Evolutionary conservation across 64 coral and sea anemone species (phyloP).

Genomic region (Montipora efflorescens): DNA sequence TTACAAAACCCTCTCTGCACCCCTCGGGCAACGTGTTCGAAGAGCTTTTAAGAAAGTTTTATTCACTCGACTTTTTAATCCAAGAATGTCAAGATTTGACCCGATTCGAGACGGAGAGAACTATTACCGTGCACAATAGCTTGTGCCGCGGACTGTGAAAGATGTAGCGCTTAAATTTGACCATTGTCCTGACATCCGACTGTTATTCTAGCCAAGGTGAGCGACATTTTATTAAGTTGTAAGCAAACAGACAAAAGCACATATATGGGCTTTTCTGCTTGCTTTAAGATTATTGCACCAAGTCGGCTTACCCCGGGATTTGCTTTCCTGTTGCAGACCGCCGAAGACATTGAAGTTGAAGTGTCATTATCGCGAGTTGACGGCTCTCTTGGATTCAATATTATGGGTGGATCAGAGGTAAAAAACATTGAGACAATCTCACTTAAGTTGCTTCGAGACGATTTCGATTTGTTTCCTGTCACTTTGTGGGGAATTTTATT

Average conservation of each 20-base stretch:
- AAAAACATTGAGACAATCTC: background rate
- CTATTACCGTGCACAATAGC: conserved; percentile 27
- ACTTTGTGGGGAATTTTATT: conserved; percentile 69
- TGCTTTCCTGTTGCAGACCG: conserved; percentile 69
- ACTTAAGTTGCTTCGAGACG: conserved; percentile 47
- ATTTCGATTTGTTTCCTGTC: conserved; percentile 30
- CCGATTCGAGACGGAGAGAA: background rate
- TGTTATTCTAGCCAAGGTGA: conserved; percentile 83
- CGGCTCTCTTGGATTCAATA: conserved; percentile 91
- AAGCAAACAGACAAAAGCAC: conserved; percentile 83
- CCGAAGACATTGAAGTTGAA: conserved; percentile 86
- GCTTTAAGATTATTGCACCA: conserved; percentile 76
- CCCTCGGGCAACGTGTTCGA: conserved; percentile 48
- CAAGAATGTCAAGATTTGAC: conserved; percentile 32
- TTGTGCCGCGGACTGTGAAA: conserved; percentile 78
- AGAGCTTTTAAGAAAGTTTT: background rate
- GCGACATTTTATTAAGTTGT: conserved; percentile 89
- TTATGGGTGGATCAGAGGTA: conserved; percentile 95
- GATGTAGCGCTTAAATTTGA: conserved; percentile 53
- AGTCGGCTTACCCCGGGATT: conserved; percentile 66
- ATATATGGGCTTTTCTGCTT: conserved; percentile 72
- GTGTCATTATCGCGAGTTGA: conserved; percentile 75
- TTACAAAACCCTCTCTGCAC: background rate
- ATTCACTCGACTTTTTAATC: background rate
- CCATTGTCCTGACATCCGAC: conserved; percentile 35